Evolutionary conservation across 2,113 vertebrate species (phyloP).

Genomic region (Excalfactoria chinensis): DNA sequence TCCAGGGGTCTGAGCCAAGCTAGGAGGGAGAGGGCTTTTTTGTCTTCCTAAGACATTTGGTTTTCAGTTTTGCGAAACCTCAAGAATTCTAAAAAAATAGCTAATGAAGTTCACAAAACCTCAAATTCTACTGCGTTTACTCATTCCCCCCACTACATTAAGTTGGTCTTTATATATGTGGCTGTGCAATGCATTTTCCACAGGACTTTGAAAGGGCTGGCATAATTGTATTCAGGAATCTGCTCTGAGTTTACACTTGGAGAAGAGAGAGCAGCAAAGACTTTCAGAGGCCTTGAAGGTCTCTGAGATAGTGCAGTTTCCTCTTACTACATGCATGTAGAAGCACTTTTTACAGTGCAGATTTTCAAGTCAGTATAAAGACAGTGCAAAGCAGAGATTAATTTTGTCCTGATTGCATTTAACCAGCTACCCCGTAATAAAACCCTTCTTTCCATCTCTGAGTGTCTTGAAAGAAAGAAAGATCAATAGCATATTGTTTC

Average conservation of each 20-base stretch:
- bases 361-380: background rate
- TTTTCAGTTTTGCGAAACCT: slow-evolving; percentile 63
- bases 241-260: background rate
- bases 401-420: background rate
- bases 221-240: background rate
- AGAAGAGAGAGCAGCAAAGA: background rate
- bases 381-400: background rate
- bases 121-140: slow-evolving; percentile 67
- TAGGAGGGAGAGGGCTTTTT: slow-evolving; percentile 36
- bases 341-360: background rate
- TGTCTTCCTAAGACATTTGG: slow-evolving; percentile 43
- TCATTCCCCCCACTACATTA: slow-evolving; percentile 28
- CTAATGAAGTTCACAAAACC: slow-evolving; percentile 67
- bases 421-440: background rate
- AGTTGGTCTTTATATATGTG: slow-evolving; percentile 34
- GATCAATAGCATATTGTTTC: background rate
- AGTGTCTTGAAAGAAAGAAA: background rate
- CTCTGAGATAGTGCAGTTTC: background rate
- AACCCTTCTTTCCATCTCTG: background rate
- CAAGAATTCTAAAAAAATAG: slow-evolving; percentile 54
- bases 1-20: slow-evolving; percentile 32
- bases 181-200: slow-evolving; percentile 1
- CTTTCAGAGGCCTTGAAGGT: background rate
- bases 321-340: background rate
- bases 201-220: background rate